A percentile compares a stretch with the other conserved stretches of the same genome.
phyloP scores from a whole-genome alignment of 2,113 vertebrate genomes.

The Bolborhynchus lineola region DNA sequence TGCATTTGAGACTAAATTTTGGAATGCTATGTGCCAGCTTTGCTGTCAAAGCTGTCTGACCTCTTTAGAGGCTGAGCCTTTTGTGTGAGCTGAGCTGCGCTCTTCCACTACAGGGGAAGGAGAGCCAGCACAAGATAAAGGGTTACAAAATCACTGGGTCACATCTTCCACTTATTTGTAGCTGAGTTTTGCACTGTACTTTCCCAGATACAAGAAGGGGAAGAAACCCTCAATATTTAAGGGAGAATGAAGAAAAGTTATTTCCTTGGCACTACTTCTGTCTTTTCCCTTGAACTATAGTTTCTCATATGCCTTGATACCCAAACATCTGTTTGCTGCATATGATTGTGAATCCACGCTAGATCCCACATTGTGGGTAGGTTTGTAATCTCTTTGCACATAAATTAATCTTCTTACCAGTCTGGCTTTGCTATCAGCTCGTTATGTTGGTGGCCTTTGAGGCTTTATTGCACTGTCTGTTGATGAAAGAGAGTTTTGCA shows the following conservation, averaged over 20 bases:
- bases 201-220: not conserved
- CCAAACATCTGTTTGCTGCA: constrained; percentile 7
- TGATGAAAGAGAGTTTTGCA: not conserved
- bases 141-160: not conserved
- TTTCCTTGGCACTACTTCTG: not conserved
- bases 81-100: fast-evolving
- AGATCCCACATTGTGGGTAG: not conserved
- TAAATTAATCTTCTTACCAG: constrained; percentile 14
- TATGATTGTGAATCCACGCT: not conserved
- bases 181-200: not conserved
- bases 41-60: not conserved
- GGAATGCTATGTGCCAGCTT: not conserved
- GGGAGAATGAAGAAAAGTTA: not conserved
- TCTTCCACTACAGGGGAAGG: not conserved
- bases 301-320: not conserved
- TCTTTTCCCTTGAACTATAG: not conserved
- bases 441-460: constrained; percentile 22
- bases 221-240: not conserved
- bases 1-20: not conserved
- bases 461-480: not conserved
- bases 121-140: not conserved
- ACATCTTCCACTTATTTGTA: not conserved
- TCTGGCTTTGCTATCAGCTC: not conserved
- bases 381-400: not conserved
- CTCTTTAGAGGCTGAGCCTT: not conserved